These are phyloP conservation scores for Anguilla anguilla DNA, from an alignment of 2,797 vertebrate species.

Conservation along the genomic window DNA sequence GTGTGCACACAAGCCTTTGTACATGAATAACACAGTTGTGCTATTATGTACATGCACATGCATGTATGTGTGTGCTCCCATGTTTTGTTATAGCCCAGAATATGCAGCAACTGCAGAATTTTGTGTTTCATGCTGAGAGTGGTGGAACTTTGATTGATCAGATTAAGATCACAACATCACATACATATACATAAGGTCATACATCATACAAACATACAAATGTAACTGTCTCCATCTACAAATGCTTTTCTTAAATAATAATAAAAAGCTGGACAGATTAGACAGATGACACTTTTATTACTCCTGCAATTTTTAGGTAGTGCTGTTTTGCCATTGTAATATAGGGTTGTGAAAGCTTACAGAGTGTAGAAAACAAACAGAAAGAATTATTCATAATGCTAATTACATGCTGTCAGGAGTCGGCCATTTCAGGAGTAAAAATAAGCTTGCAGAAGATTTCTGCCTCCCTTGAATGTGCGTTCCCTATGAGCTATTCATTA, in stretches of 20 bases:
- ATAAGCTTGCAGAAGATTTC: constrained; percentile 58
- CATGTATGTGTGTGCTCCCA: neutral
- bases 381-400: constrained; percentile 68
- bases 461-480: constrained; percentile 65
- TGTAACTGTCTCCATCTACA: neutral
- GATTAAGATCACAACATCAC: neutral
- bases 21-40: neutral
- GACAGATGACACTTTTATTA: constrained; percentile 19
- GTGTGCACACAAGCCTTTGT: neutral
- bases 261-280: constrained; percentile 18
- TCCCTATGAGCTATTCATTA: constrained; percentile 67
- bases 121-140: neutral
- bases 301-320: constrained; percentile 6
- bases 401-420: constrained; percentile 67
- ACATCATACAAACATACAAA: neutral
- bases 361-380: constrained; percentile 57
- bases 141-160: neutral
- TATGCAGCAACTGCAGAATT: neutral
- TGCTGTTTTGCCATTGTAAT: neutral
- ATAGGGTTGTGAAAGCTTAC: neutral
- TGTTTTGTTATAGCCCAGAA: neutral
- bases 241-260: neutral
- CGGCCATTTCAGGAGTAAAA: constrained; percentile 61
- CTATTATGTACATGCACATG: neutral
- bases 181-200: neutral